Evolutionary conservation across 2,888 invertebrate genomes (phyloP).

Genomic region (Lissonota sp.): DNA sequence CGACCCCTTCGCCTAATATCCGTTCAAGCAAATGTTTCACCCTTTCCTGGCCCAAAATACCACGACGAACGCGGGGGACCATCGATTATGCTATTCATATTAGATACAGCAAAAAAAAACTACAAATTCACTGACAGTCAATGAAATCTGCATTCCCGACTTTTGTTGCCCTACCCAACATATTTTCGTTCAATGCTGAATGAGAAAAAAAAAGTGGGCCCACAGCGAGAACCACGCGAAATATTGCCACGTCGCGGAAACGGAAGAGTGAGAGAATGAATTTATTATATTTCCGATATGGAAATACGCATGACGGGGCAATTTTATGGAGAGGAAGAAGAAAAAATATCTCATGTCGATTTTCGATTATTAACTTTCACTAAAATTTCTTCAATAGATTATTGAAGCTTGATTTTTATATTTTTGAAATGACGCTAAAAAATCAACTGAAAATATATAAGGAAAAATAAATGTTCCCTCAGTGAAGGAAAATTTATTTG

Average conservation of each 20-base stretch:
- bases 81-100: slow-evolving; percentile 38
- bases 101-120: slow-evolving; percentile 25
- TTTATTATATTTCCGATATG: slow-evolving; percentile 4
- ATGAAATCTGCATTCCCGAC: slow-evolving; percentile 30
- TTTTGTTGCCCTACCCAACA: slow-evolving; percentile 22
- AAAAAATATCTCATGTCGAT: too few species aligned
- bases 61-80: slow-evolving; percentile 15
- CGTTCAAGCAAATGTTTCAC: slow-evolving; percentile 31
- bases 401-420: too few species aligned
- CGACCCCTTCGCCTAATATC: slow-evolving; percentile 15
- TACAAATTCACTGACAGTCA: background rate
- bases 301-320: too few species aligned
- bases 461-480: too few species aligned
- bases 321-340: too few species aligned
- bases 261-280: slow-evolving; percentile 18
- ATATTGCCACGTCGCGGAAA: slow-evolving; percentile 11
- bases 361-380: too few species aligned
- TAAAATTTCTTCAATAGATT: too few species aligned
- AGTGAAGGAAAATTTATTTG: background rate
- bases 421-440: too few species aligned
- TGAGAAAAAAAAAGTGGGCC: background rate
- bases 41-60: slow-evolving; percentile 2
- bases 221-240: background rate
- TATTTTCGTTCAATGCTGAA: background rate
- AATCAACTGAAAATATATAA: too few species aligned